These are phyloP conservation scores for Sarcoramphus papa DNA, from an alignment of 2,797 vertebrate species.

Conservation along the genomic window DNA sequence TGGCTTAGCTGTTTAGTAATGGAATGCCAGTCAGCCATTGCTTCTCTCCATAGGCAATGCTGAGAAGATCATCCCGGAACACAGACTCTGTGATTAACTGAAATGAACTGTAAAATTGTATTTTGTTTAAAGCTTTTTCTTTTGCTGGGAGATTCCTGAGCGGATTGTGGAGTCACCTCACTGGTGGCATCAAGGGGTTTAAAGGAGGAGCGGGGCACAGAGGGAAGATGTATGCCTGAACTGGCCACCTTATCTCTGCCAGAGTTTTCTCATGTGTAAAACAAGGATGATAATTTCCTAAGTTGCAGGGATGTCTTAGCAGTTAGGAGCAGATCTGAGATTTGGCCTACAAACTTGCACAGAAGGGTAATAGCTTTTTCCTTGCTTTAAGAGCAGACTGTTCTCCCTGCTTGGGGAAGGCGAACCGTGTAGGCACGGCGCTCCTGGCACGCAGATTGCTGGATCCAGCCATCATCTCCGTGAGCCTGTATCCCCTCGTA, in stretches of 20 bases:
- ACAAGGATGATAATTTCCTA: background rate
- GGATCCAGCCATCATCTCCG: background rate
- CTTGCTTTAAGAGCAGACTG: background rate
- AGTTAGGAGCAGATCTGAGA: background rate
- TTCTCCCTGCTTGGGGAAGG: background rate
- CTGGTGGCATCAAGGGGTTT: rapidly evolving
- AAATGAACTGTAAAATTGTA: slow-evolving; percentile 74
- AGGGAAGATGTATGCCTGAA: background rate
- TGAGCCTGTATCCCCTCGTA: rapidly evolving
- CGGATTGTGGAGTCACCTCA: rapidly evolving
- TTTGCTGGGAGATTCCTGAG: background rate
- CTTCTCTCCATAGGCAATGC: slow-evolving; percentile 50
- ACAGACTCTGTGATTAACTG: slow-evolving; percentile 68
- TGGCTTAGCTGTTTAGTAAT: slow-evolving; percentile 44
- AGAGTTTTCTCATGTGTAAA: background rate
- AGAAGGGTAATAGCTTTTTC: background rate
- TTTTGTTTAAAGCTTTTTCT: slow-evolving; percentile 71
- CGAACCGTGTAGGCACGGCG: rapidly evolving
- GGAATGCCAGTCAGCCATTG: slow-evolving; percentile 50
- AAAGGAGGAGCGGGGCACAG: background rate
- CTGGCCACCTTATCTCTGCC: background rate
- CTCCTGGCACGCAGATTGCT: background rate
- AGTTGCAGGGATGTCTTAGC: background rate
- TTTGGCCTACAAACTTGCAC: background rate
- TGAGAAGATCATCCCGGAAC: slow-evolving; percentile 51